Conservation (phyloP, 2,888 invertebrate species). For the Yponomeuta sedellus region DNA sequence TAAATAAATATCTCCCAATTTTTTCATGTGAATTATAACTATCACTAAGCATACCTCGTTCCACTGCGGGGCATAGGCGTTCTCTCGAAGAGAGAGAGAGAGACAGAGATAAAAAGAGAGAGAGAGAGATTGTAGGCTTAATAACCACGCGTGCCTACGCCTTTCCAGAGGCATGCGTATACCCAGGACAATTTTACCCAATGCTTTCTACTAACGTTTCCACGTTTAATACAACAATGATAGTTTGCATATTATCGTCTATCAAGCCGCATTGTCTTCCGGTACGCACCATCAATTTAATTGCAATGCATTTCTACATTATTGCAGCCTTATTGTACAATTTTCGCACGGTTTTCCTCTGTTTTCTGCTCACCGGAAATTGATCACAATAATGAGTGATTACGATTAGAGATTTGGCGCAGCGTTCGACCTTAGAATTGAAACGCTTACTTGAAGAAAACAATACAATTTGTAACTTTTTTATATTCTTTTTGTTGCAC, state of each 20-base stretch:
- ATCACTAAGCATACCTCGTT: too few relatives aligned
- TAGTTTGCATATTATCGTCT: background rate
- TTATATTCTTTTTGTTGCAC: too few relatives aligned
- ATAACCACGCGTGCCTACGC: too few relatives aligned
- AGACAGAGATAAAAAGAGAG: too few relatives aligned
- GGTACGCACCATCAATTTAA: background rate
- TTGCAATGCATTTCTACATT: slow-evolving; percentile 1
- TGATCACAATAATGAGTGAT: background rate
- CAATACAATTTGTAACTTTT: too few relatives aligned
- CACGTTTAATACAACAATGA: background rate
- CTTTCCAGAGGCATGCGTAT: too few relatives aligned
- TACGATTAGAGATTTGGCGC: background rate
- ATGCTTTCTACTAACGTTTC: background rate
- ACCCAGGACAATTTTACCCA: background rate
- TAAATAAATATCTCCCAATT: too few relatives aligned
- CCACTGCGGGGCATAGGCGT: too few relatives aligned
- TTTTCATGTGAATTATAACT: too few relatives aligned
- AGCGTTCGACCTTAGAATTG: background rate
- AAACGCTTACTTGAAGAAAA: background rate
- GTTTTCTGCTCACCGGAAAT: background rate
- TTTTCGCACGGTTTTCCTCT: background rate
- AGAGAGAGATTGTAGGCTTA: too few relatives aligned
- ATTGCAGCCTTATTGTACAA: slow-evolving; percentile 22
- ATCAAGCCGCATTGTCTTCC: background rate
- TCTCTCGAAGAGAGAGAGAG: too few relatives aligned